Conservation (phyloP, 2,797 vertebrate genomes). For the Ibycter americanus region DNA sequence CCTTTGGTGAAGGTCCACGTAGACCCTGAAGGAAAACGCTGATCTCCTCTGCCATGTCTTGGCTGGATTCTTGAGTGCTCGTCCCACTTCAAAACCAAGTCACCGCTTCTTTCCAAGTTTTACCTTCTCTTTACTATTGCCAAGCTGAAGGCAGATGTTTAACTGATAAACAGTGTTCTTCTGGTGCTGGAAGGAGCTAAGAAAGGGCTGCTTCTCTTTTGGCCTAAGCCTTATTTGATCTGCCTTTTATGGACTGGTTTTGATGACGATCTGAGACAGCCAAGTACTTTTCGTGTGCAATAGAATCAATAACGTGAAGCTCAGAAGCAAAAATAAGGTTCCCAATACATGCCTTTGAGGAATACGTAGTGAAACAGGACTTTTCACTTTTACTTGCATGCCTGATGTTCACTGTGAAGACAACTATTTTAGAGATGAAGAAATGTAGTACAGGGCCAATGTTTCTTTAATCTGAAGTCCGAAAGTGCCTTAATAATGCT, state of each 20-base stretch:
- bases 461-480: not conserved
- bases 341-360: not conserved
- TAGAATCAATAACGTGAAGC: not conserved
- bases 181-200: constrained; percentile 48
- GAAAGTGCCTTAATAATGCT: not conserved
- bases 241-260: constrained; percentile 79
- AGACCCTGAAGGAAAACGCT: not conserved
- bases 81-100: not conserved
- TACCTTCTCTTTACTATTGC: not conserved
- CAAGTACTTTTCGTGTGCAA: constrained; percentile 70
- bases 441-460: not conserved
- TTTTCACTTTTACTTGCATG: not conserved
- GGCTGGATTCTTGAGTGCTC: not conserved
- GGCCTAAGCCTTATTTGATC: constrained; percentile 57
- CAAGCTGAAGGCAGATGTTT: not conserved
- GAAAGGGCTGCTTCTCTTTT: constrained; percentile 25
- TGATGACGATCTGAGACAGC: constrained; percentile 79
- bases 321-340: not conserved
- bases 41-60: rapidly evolving
- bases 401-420: not conserved
- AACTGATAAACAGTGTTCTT: not conserved
- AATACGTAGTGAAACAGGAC: not conserved
- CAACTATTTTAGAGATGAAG: not conserved
- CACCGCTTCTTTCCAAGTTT: not conserved
- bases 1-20: not conserved